Evolutionary conservation across 2,797 vertebrate species (phyloP), one percentile per base, ranked within the genome.

Genomic region (Gadopsis bispinosus): DNA sequence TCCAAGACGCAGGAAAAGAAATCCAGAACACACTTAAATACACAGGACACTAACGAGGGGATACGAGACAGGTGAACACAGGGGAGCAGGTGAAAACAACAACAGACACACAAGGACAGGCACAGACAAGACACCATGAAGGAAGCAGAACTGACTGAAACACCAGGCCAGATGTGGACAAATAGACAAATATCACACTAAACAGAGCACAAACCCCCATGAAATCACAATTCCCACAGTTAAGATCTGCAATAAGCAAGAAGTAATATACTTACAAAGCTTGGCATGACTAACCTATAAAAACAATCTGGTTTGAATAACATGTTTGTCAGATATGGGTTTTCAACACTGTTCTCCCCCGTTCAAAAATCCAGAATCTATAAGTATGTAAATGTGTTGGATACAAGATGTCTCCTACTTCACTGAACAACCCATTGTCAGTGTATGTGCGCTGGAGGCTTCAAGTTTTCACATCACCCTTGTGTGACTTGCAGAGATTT

Each of bases 311-410:
- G 11, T 53, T 54, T 54, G 19, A 39, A 16, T 37, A 2, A 45
- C 20, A 2, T 22, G 7, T 73, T 54, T 43, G 3, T 33, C 26
- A 14, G n/a, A 20, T 35, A n/a, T 59, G 10, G 39, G 26, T 6
- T 60, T 50, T 61, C n/a, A 45, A 62, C 11, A n/a, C 62, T 62
- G 11, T 45, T 73, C 45, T 60, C 20, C 5, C 14, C 29, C 37
- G 43, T 22, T 53, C 22, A 73, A 55, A 35, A 19, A 37, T 56
- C 39, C 26, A 13, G 8, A 55, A 45, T 33, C 16, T 4, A 17
- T 60, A 5, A 68, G n/a, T 47, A 13, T 35, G 9, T 26, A 68
- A 22, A 41, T 14, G 17, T 26, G 2, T 37, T 17, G 31, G 1
- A 17, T 39, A 59, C 60, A 31, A 39, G 37, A 39, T 39, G 37